Percentiles rank a stretch among this genome's conserved stretches.
These are phyloP conservation scores for Pavo muticus DNA, from an alignment of 2,113 vertebrate species.

Conservation along the genomic window DNA sequence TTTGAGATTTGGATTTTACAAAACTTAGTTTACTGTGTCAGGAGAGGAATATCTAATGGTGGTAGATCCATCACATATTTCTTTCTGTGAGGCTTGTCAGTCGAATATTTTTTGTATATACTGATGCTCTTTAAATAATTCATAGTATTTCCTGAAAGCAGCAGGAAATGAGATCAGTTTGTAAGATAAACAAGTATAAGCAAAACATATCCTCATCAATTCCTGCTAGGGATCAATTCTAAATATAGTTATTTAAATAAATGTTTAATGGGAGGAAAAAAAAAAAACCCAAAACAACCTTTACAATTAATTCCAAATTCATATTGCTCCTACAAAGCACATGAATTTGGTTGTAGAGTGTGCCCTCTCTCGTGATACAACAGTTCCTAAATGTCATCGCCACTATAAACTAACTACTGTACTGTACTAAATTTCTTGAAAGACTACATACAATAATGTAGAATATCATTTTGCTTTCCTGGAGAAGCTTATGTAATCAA, in stretches of 20 bases:
- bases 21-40: not conserved
- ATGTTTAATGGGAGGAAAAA: not conserved
- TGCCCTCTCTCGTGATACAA: not conserved
- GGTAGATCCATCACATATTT: not conserved
- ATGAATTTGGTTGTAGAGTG: not conserved
- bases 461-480: not conserved
- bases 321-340: not conserved
- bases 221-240: not conserved
- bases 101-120: not conserved
- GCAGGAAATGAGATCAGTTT: not conserved
- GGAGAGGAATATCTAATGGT: not conserved
- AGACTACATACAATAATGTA: not conserved
- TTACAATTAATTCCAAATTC: not conserved
- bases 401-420: not conserved
- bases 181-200: not conserved
- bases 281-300: not conserved
- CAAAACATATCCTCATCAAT: not conserved
- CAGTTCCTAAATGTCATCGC: not conserved
- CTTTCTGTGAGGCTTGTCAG: not conserved
- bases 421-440: not conserved
- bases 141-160: not conserved
- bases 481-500: not conserved
- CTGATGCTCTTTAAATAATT: not conserved
- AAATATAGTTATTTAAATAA: constrained; percentile 2
- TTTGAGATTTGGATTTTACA: not conserved